Evolutionary conservation across 2,797 vertebrate species (phyloP), one percentile per base, ranked within the genome.

Genomic region (Anguilla obscura): DNA sequence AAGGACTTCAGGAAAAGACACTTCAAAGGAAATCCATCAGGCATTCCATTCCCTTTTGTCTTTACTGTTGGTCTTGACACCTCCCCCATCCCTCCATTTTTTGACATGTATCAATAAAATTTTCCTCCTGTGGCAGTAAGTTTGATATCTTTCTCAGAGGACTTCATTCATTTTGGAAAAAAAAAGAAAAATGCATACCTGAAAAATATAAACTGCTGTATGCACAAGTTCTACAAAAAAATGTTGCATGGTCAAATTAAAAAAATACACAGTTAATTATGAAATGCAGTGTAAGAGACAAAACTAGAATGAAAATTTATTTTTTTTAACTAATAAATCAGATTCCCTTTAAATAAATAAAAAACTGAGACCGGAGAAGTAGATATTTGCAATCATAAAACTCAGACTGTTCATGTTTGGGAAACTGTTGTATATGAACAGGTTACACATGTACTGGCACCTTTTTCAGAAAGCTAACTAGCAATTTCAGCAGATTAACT

Each of bases 1-100:
- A 96, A 97, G 96, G 97, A 97, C 97, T 97, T 95, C 82, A 96
- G 96, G 97, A 98, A 98, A 98, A 98, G 95, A 96, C 96, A 97
- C 97, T 98, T 98, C 97, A 99, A 98, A 98, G 95, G 95, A 97
- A 97, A 96, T 97, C 98, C 97, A 98, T 98, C 97, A 98, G 96
- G 95, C 96, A 98, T 98, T 98, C 97, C 94, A 97, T 98, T 97
- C 97, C 97, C 94, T 97, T 99, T 97, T 97, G 97, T 98, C 96
- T 98, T 96, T 96, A 96, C 95, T 95, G 94, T 95, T 94, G 93
- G 95, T 96, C 94, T 96, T 95, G 95, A 95, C 85, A 90, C 89
- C 86, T 88, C 40, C 30, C 88, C 90, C 88, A 58, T 52, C 90
- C 85, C 69, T 54, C 87, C 84, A 85, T 95, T 87, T 90, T 92